Conservation (phyloP, 2,888 invertebrate species). For the Bhutanitis thaidina region DNA sequence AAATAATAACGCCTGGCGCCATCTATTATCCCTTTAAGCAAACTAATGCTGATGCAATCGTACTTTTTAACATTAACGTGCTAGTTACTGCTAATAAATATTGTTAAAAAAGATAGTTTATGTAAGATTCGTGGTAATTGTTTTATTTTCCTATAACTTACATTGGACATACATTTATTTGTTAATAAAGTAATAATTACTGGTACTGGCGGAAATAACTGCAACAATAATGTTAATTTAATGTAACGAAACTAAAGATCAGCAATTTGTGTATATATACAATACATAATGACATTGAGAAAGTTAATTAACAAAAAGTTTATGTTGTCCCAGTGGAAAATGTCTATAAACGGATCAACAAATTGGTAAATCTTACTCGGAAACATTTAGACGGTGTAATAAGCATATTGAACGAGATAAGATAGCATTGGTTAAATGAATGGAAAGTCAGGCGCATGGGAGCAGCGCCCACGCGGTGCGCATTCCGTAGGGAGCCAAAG, state of each 20-base stretch:
- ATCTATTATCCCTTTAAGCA: slow-evolving; percentile 32
- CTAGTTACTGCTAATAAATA: slow-evolving; percentile 15
- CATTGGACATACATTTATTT: not conserved
- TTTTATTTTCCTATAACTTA: slow-evolving; percentile 5
- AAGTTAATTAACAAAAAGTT: no score
- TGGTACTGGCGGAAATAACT: no score
- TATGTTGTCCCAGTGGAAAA: not conserved
- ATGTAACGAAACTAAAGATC: no score
- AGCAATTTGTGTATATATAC: not conserved
- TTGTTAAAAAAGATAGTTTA: slow-evolving; percentile 9
- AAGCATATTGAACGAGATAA: slow-evolving; percentile 69
- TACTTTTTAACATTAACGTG: not conserved
- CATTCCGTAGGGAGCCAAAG: slow-evolving; percentile 76
- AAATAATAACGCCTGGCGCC: slow-evolving; percentile 30
- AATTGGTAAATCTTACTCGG: slow-evolving; percentile 29
- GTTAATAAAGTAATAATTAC: not conserved
- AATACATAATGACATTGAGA: not conserved
- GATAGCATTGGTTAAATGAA: slow-evolving; percentile 76
- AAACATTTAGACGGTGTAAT: slow-evolving; percentile 56
- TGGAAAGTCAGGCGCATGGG: slow-evolving; percentile 69
- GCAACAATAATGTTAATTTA: no score
- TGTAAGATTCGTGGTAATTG: slow-evolving; percentile 7
- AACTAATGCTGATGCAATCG: not conserved
- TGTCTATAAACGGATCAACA: slow-evolving; percentile 1
- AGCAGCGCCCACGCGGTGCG: slow-evolving; percentile 57